Base-by-base conservation (phyloP, 2,113 vertebrate genomes). In the Hystrix brachyura region DNA sequence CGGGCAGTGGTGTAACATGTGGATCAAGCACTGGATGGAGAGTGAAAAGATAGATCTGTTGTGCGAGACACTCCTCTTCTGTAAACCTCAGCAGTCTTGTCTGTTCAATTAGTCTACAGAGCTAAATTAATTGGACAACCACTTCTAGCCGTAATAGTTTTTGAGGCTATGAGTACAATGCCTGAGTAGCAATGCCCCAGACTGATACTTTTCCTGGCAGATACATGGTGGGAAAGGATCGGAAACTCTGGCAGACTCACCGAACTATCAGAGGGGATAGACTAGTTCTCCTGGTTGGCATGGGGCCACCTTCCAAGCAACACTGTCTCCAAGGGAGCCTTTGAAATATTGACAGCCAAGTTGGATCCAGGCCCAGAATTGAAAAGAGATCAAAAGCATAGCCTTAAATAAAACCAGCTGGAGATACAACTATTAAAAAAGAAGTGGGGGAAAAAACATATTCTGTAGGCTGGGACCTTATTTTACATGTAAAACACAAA, bases 361-460 rank as follows among this genome's bases (percentile, higher is more conserved):
- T 96, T 98, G 97, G 97, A 97, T 55, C 0, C 7, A 93, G 94
- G 94, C 98, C 98, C 96, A 97, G 98, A 97, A 98, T 25, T 91
- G 96, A 95, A 95, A 97, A 96, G 90, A 97, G 96, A 98, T 98
- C 97, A 98, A 98, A 98, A 96, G 79, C 96, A 74, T 60, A 95
- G 96, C 82, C 93, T 97, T 97, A 98, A 98, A 97, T 98, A 97
- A 97, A 98, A 97, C 96, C 97, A 97, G 97, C 98, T 98, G 97
- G 97, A 96, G 97, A 91, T 92, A 86, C 43, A 95, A 89, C 92
- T 96, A 97, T 96, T 95, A 96, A 98, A 96, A 96, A 90, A 87
- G 23, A 57, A 89, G 34, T 4, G 23, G 57, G 46, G 27, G 0
- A 1, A 13, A 65, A 53, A 48, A 11, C 53, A 86, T 51, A 94